phyloP scores from a whole-genome alignment of 2,113 vertebrate species.

The Pseudorasbora parva region DNA sequence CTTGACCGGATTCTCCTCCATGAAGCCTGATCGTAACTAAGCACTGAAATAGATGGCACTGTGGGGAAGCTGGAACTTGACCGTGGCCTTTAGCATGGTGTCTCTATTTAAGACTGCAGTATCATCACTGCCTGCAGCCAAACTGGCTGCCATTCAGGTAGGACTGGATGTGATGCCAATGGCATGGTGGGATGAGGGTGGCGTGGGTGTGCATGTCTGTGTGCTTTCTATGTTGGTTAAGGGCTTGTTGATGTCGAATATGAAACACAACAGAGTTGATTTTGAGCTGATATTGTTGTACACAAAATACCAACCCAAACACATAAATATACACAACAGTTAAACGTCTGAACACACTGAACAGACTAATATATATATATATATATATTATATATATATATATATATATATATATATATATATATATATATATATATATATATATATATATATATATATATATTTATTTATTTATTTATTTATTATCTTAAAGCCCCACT shows the following conservation, averaged over 20 bases:
- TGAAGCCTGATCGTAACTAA: background rate
- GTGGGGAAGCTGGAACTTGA: slow-evolving; percentile 25
- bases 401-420: no score
- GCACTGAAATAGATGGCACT: slow-evolving; percentile 34
- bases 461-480: no score
- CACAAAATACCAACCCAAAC: slow-evolving; percentile 16
- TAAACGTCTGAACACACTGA: background rate
- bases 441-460: no score
- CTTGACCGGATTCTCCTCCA: slow-evolving; percentile 10
- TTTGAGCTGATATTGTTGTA: background rate
- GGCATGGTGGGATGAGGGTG: slow-evolving; percentile 36
- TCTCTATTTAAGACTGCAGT: slow-evolving; percentile 62
- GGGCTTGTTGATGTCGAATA: background rate
- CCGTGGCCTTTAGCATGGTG: slow-evolving; percentile 46
- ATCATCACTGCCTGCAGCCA: slow-evolving; percentile 54
- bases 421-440: no score
- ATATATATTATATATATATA: no score
- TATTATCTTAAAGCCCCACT: no score
- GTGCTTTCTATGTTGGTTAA: background rate
- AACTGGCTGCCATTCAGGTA: slow-evolving; percentile 59
- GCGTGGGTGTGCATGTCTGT: slow-evolving; percentile 26
- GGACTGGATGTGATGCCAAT: slow-evolving; percentile 54
- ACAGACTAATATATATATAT: background rate
- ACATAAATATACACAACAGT: background rate
- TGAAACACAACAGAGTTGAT: slow-evolving; percentile 21